These are phyloP conservation scores for Pinna nobilis DNA, from an alignment of 1,140 invertebrate species.

Conservation along the genomic window DNA sequence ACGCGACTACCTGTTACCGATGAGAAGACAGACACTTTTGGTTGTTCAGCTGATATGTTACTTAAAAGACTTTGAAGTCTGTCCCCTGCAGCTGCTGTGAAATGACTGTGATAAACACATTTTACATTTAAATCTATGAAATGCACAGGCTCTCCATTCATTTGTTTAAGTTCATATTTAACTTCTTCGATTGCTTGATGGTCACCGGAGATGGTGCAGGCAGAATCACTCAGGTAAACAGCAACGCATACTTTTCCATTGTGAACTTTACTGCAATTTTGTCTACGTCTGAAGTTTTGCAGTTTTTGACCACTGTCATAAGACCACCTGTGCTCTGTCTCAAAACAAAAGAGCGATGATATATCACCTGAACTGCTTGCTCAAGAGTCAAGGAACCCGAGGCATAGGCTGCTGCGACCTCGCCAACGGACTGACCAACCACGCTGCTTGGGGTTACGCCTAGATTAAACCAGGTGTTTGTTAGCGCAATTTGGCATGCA, in stretches of 20 bases:
- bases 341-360: conserved; percentile 32
- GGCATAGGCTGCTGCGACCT: conserved; percentile 49
- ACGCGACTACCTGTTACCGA: conserved; percentile 27
- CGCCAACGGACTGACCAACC: conserved; percentile 48
- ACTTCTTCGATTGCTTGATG: conserved; percentile 13
- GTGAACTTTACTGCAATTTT: conserved; percentile 13
- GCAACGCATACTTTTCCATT: conserved; percentile 29
- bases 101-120: conserved; percentile 49
- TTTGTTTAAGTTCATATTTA: neutral
- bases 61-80: conserved; percentile 9
- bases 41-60: neutral
- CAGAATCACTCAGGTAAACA: conserved; percentile 36
- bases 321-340: conserved; percentile 20
- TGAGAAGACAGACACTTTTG: conserved; percentile 21
- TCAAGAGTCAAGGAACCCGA: conserved; percentile 31
- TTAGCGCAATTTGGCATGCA: conserved; percentile 43
- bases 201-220: conserved; percentile 46
- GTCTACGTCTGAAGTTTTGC: conserved; percentile 5
- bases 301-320: conserved; percentile 47
- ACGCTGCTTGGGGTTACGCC: conserved; percentile 33
- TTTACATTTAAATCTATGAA: conserved; percentile 19
- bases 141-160: neutral
- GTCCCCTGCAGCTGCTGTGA: conserved; percentile 10
- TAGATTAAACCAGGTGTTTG: conserved; percentile 26
- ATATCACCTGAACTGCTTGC: conserved; percentile 46